Base-by-base conservation (phyloP, 2,113 vertebrate species). In the Paradisaea rubra region DNA sequence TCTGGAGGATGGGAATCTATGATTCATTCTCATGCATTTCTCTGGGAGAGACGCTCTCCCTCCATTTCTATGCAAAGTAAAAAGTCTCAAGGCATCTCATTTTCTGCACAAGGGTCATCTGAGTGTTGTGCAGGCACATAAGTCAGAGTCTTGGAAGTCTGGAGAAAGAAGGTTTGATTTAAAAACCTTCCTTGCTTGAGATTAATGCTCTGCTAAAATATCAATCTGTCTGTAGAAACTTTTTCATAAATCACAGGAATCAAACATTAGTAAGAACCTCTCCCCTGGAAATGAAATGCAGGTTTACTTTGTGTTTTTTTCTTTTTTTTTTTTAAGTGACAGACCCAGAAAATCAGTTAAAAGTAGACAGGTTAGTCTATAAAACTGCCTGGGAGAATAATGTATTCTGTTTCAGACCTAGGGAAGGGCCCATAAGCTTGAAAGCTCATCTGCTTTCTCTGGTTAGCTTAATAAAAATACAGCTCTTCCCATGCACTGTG, bases 51-150 rank as follows among this genome's bases (percentile, higher is more conserved):
- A 89, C 8, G 2, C n/a, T 60, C 71, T 86, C 35, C 79, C 71
- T 83, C 74, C 42, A 86, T 95, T 91, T 94, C 74, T 76, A 71
- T 89, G 94, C 88, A 93, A 91, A 95, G 50, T 41, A 83, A 64
- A 66, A 97, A 78, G 19, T 88, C 83, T 74, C 4, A 4, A 52
- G 61, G 77, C 59, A 84, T 65, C 86, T 94, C 47, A 80, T 93
- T 70, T 72, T 90, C 93, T 94, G 85, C 79, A 78, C 5, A 10
- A 95, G 72, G 66, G 79, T 86, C 91, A 88, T 63, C 83, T 64
- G 52, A 81, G 53, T 30, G 63, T 84, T 82, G 39, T 54, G 74
- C 82, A 82, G 81, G 61, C 42, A 68, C 50, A n/a, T 78, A 93
- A 89, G 76, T 83, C 93, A 86, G 54, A 57, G 42, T 11, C 72